Evolutionary conservation across 1,140 invertebrate genomes (phyloP).

Genomic region (Achroia grisella): DNA sequence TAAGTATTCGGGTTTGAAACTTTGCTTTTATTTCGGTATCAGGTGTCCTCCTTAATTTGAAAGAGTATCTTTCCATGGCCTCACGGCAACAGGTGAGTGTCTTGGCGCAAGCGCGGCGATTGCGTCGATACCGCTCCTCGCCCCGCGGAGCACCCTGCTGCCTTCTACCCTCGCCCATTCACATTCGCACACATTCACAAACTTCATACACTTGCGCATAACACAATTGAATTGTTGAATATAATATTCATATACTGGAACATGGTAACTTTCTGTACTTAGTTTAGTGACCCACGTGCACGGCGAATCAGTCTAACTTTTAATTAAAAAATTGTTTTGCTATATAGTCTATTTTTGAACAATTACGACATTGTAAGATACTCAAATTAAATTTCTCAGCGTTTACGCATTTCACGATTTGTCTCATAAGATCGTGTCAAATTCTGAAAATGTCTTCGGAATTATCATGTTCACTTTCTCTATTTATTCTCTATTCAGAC

Average conservation of each 20-base stretch:
- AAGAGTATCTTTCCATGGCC: conserved; percentile 66
- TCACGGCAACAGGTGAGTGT: conserved; percentile 62
- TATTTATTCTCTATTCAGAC: too few relatives aligned
- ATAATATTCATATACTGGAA: neutral
- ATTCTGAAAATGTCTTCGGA: too few relatives aligned
- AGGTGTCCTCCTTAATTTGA: conserved; percentile 63
- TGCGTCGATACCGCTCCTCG: conserved; percentile 59
- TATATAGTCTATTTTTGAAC: too few relatives aligned
- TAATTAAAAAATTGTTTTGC: too few relatives aligned
- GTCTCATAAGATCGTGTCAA: too few relatives aligned
- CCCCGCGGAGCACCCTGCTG: conserved; percentile 10
- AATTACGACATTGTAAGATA: too few relatives aligned
- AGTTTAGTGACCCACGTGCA: neutral
- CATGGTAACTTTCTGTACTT: conserved; percentile 6
- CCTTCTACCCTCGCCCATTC: conserved; percentile 44
- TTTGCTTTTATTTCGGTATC: conserved; percentile 58
- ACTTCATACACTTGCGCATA: conserved; percentile 9
- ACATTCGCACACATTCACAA: conserved; percentile 37
- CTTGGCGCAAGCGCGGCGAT: conserved; percentile 51
- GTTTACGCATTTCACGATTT: too few relatives aligned
- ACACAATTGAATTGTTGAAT: conserved; percentile 2
- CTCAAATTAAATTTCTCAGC: too few relatives aligned
- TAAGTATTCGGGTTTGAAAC: conserved; percentile 14
- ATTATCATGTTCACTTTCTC: too few relatives aligned
- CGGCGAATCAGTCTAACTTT: neutral